Base-by-base conservation (phyloP, 35 echinoderm and acorn worm genomes). In the Strongylocentrotus purpuratus region DNA sequence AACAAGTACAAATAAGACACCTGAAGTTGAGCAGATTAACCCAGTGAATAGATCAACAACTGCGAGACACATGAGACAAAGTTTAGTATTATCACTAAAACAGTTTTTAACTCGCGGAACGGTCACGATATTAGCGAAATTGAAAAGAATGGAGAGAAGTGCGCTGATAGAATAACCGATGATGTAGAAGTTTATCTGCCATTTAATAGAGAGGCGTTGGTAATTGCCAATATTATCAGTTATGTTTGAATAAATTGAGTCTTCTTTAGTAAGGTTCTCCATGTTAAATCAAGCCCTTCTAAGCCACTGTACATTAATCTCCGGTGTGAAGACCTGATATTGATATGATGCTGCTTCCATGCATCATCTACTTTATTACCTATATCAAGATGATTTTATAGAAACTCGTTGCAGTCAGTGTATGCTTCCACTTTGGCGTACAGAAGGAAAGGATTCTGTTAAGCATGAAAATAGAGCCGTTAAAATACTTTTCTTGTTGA, bases 1-100 rank as follows among this genome's bases (percentile, higher is more conserved):
- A 11, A 93, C 45, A 14, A 48, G 14, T 2, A 58, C 11, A 28
- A 93, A 93, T 7, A 58, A 46, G 28, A 93, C 48, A 12, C 91
- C 91, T 5, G 48, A 47, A 28, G 33, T 93, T 47, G 91, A 93
- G n/a, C 91, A 93, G 0, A 58, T 48, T 8, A 93, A 15, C 8
- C 91, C 91, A 28, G 48, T 58, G 15, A 93, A 58, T 25, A 93
- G 48, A 46, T 93, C 91, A 32, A 93, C 46, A 13, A 58, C 47
- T 2, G 91, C 15, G 46, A 93, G 91, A n/a, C n/a, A 31, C 31
- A 93, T 46, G 18, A 93, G 46, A 58, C 45, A 58, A 15, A 93
- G 91, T 13, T 47, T 93, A 4, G 91, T 93, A 45, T 93, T 93
- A 52, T 47, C 91, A 25, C 48, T 22, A 46, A 93, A 93, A 31